A percentile compares a stretch with the other conserved stretches of the same genome.
phyloP scores from a whole-genome alignment of 2,797 vertebrate species.

The Acipenser ruthenus region DNA sequence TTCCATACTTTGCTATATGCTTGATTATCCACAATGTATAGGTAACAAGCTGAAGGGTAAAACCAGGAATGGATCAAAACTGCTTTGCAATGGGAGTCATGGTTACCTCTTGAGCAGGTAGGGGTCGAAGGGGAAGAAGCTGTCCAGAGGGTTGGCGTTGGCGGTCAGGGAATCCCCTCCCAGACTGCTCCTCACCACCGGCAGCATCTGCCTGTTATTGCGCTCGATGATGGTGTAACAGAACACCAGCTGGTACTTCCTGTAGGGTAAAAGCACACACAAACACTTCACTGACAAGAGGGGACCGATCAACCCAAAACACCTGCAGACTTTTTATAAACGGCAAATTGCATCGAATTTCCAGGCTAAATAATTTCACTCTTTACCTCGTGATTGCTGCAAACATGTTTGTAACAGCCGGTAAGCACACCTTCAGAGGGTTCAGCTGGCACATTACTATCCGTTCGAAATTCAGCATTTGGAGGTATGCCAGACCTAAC shows the following conservation, averaged over 20 bases:
- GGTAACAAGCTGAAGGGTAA: too few relatives aligned
- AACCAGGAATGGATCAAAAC: too few relatives aligned
- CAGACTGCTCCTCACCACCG: slow-evolving; percentile 66
- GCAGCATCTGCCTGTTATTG: slow-evolving; percentile 77
- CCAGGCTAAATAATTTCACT: neutral
- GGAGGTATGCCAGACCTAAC: slow-evolving; percentile 80
- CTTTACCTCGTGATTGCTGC: slow-evolving; percentile 83
- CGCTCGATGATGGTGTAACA: slow-evolving; percentile 93
- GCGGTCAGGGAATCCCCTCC: slow-evolving; percentile 66
- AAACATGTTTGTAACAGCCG: slow-evolving; percentile 81
- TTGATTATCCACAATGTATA: too few relatives aligned
- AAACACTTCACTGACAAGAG: too few relatives aligned
- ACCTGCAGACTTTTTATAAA: too few relatives aligned
- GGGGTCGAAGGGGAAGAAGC: slow-evolving; percentile 93
- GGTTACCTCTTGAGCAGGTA: slow-evolving; percentile 84
- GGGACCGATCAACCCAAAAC: too few relatives aligned
- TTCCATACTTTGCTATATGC: too few relatives aligned
- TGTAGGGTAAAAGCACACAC: slow-evolving; percentile 28
- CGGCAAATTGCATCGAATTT: too few relatives aligned
- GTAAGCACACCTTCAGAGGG: slow-evolving; percentile 88
- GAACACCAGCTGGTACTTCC: slow-evolving; percentile 95
- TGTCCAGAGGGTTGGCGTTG: slow-evolving; percentile 87
- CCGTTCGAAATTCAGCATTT: slow-evolving; percentile 86
- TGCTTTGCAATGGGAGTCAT: too few relatives aligned
- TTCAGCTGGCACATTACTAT: slow-evolving; percentile 91